phyloP scores from a whole-genome alignment of 2,888 invertebrate genomes.

The Nomada fucata region DNA sequence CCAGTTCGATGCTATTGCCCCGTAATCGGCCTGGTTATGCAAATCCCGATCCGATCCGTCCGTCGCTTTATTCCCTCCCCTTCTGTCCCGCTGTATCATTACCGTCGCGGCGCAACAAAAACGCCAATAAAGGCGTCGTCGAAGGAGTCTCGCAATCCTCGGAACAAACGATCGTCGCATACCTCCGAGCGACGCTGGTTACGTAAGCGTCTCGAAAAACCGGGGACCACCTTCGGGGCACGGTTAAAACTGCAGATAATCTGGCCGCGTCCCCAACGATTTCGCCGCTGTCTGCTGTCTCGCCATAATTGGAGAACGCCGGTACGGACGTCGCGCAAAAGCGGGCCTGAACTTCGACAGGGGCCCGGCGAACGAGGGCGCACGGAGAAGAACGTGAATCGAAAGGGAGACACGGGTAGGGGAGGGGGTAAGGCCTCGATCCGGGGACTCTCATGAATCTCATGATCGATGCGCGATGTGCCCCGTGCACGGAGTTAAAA shows the following conservation, averaged over 20 bases:
- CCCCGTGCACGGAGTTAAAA: constrained; percentile 60
- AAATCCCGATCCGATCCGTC: constrained; percentile 14
- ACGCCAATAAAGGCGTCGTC: constrained; percentile 30
- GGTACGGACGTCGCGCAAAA: constrained; percentile 37
- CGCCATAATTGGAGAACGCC: constrained; percentile 64
- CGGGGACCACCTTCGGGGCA: constrained; percentile 33
- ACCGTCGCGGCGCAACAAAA: constrained; percentile 2
- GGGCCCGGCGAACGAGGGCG: constrained; percentile 36
- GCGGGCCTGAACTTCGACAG: constrained; percentile 40
- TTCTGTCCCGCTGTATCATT: constrained; percentile 26
- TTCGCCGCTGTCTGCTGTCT: constrained; percentile 42
- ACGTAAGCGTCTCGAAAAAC: constrained; percentile 24
- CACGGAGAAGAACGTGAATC: not conserved
- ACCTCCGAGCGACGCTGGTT: constrained; percentile 23
- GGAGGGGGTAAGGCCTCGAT: not conserved
- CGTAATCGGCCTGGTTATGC: constrained; percentile 40
- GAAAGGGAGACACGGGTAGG: not conserved
- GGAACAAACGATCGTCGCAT: constrained; percentile 6
- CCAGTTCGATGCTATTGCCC: constrained; percentile 32
- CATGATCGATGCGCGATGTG: constrained; percentile 78
- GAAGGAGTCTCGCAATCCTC: constrained; percentile 36
- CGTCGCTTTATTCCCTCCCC: constrained; percentile 1
- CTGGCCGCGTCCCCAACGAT: constrained; percentile 40
- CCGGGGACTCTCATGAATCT: constrained; percentile 74
- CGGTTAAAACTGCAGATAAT: constrained; percentile 55